Conservation (phyloP, 2,888 invertebrate genomes). For the Drosophila stalkeri region DNA sequence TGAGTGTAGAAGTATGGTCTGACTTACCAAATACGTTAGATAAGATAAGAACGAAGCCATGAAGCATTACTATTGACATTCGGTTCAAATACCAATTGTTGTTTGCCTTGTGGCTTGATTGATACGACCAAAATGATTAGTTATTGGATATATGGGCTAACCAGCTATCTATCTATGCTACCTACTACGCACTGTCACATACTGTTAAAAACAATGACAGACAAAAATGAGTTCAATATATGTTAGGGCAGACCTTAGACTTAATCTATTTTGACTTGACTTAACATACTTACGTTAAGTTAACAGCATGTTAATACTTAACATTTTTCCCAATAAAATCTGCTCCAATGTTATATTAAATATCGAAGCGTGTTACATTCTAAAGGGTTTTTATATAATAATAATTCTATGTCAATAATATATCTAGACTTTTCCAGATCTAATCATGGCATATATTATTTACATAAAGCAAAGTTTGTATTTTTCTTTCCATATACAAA, state of each 20-base stretch:
- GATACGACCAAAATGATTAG: constrained; percentile 44
- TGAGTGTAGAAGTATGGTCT: constrained; percentile 17
- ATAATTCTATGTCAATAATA: background rate
- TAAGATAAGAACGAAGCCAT: constrained; percentile 50
- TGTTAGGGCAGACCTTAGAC: background rate
- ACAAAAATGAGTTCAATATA: background rate
- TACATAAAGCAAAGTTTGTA: background rate
- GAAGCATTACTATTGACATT: constrained; percentile 53
- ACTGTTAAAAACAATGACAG: background rate
- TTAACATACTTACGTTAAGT: background rate
- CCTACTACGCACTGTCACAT: constrained; percentile 1
- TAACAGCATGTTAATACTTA: constrained; percentile 1
- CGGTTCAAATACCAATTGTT: constrained; percentile 42
- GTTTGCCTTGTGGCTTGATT: constrained; percentile 58
- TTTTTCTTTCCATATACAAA: background rate
- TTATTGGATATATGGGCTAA: constrained; percentile 24
- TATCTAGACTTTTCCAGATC: background rate
- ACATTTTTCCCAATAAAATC: background rate
- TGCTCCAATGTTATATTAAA: no score
- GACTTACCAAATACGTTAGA: constrained; percentile 41
- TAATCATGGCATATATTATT: background rate
- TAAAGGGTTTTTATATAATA: no score
- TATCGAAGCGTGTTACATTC: no score
- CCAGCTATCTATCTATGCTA: constrained; percentile 20
- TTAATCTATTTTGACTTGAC: background rate